Evolutionary conservation across 2,113 vertebrate genomes (phyloP).

Genomic region (Callipepla californica): DNA sequence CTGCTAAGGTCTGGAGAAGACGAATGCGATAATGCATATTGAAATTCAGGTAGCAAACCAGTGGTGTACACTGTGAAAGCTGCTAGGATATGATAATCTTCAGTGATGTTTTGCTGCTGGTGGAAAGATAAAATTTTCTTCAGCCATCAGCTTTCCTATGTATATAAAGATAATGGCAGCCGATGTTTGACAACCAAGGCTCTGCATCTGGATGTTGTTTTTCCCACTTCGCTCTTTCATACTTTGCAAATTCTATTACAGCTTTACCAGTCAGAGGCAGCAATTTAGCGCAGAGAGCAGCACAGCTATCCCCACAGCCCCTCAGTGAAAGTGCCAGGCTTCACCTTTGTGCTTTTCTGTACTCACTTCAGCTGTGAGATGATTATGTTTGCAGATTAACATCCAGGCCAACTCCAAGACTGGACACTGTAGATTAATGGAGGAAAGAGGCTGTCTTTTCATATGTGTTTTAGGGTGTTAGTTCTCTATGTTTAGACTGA

Average conservation of each 20-base stretch:
- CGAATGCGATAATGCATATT: not conserved
- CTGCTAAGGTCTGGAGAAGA: not conserved
- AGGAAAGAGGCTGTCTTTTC: not conserved
- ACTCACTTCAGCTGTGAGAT: not conserved
- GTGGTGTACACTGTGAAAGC: not conserved
- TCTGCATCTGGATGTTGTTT: not conserved
- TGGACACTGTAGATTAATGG: not conserved
- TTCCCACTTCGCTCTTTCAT: not conserved
- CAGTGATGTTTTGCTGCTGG: not conserved
- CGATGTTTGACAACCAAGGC: not conserved
- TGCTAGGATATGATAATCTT: not conserved
- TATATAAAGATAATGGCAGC: not conserved
- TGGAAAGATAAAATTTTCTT: slow-evolving; percentile 13
- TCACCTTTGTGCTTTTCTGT: not conserved
- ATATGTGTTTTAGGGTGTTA: not conserved
- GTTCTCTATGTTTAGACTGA: not conserved
- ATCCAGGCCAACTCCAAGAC: not conserved
- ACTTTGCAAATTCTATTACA: not conserved
- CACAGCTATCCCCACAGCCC: accelerated
- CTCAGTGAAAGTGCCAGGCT: not conserved
- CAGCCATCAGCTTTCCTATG: not conserved
- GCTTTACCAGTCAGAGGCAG: not conserved
- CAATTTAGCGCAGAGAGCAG: not conserved
- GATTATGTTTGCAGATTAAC: not conserved
- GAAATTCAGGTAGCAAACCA: not conserved